Conservation (phyloP, 2,888 invertebrate species). For the Thera britannica region DNA sequence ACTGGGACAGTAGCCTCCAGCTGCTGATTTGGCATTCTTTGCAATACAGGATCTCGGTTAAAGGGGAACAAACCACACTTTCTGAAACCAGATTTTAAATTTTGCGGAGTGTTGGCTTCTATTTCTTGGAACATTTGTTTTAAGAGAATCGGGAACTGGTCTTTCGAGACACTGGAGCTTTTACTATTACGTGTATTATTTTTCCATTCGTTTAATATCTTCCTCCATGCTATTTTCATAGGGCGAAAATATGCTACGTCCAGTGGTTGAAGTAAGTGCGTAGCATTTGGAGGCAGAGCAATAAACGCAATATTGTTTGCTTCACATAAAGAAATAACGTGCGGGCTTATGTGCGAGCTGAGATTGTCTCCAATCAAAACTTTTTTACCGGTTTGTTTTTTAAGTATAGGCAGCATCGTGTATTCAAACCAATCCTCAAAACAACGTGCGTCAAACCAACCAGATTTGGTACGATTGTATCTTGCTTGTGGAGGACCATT, state of each 20-base stretch:
- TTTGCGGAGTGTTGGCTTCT: conserved; percentile 35
- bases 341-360: conserved; percentile 39
- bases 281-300: conserved; percentile 31
- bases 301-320: conserved; percentile 33
- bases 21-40: no score
- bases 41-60: conserved; percentile 21
- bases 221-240: conserved; percentile 38
- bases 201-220: conserved; percentile 36
- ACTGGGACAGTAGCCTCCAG: no score
- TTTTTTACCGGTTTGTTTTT: conserved; percentile 47
- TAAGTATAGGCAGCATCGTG: conserved; percentile 42
- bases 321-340: conserved; percentile 33
- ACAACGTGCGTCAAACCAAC: no score
- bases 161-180: conserved; percentile 35
- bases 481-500: no score
- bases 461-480: no score
- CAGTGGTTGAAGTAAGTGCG: conserved; percentile 36
- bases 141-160: conserved; percentile 38
- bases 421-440: no score
- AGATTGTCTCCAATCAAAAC: conserved; percentile 62
- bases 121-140: conserved; percentile 38
- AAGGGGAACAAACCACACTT: conserved; percentile 38
- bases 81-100: conserved; percentile 38
- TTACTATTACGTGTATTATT: conserved; percentile 29
- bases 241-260: conserved; percentile 39